phyloP scores from a whole-genome alignment of 1,140 invertebrate species.

The Zaprionus inermis region DNA sequence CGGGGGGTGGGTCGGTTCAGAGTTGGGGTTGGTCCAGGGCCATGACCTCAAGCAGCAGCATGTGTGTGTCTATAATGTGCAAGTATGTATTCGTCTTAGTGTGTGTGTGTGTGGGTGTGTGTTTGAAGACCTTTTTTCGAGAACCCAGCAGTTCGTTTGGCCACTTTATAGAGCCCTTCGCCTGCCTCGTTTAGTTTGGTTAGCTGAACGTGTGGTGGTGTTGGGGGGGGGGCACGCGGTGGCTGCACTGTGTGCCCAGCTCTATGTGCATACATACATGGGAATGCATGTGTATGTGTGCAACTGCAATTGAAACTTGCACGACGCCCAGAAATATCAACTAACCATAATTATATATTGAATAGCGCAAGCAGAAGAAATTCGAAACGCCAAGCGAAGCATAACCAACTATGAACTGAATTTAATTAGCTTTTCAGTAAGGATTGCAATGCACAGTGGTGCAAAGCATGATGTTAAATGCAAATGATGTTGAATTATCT shows the following conservation, averaged over 20 bases:
- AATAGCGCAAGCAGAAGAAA: slow-evolving; percentile 59
- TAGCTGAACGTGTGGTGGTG: neutral
- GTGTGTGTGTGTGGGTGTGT: slow-evolving; percentile 1
- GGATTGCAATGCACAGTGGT: slow-evolving; percentile 56
- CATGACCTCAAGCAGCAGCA: slow-evolving; percentile 50
- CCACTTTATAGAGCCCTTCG: slow-evolving; percentile 7
- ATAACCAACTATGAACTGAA: slow-evolving; percentile 65
- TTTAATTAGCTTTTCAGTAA: slow-evolving; percentile 64
- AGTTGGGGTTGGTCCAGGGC: slow-evolving; percentile 44
- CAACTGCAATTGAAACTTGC: slow-evolving; percentile 53
- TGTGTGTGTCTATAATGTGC: slow-evolving; percentile 21
- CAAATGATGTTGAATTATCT: neutral
- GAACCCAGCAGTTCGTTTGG: slow-evolving; percentile 27
- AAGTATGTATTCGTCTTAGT: slow-evolving; percentile 1
- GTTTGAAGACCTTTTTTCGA: slow-evolving; percentile 39
- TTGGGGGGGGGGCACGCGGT: neutral
- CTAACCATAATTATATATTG: slow-evolving; percentile 73
- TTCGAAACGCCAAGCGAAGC: slow-evolving; percentile 49
- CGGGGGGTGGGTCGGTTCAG: neutral
- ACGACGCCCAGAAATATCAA: slow-evolving; percentile 58
- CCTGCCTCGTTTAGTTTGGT: slow-evolving; percentile 4
- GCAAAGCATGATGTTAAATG: neutral
- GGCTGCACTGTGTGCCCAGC: neutral
- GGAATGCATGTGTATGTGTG: slow-evolving; percentile 8
- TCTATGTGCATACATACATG: slow-evolving; percentile 6